Percentiles rank a stretch among this genome's conserved stretches.
These are phyloP conservation scores for Chaetura pelagica DNA, from an alignment of 2,113 vertebrate genomes.

Conservation along the genomic window DNA sequence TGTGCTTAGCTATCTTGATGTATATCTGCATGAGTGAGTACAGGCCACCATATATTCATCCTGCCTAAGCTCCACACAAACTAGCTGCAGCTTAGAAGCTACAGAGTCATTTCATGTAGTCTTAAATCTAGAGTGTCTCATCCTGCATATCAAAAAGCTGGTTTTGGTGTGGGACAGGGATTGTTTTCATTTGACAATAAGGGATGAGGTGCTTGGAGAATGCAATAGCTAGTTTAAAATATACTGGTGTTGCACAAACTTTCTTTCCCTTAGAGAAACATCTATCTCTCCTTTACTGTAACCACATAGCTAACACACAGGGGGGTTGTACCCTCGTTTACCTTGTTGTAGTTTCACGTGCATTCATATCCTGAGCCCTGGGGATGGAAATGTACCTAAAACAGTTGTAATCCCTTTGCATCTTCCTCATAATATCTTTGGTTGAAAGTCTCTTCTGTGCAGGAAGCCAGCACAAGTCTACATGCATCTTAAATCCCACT, in stretches of 20 bases:
- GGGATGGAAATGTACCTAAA: constrained; percentile 10
- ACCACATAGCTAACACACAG: not conserved
- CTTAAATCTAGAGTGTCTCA: not conserved
- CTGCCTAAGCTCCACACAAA: not conserved
- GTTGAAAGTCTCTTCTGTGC: not conserved
- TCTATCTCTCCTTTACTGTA: not conserved
- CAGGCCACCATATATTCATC: not conserved
- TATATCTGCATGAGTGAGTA: not conserved
- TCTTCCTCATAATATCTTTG: constrained; percentile 8
- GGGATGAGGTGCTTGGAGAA: not conserved
- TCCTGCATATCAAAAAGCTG: not conserved
- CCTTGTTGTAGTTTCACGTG: not conserved
- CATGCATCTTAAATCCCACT: not conserved
- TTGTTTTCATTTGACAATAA: no score
- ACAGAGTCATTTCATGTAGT: not conserved
- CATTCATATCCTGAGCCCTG: constrained; percentile 39
- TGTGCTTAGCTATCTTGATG: not conserved
- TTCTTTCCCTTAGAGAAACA: not conserved
- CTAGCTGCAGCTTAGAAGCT: not conserved
- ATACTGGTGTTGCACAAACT: not conserved
- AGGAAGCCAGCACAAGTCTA: not conserved
- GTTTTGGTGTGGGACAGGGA: no score
- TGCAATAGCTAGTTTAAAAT: not conserved
- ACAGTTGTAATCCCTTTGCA: not conserved
- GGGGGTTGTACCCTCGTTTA: not conserved